Base-by-base conservation (phyloP, 1,140 invertebrate species). In the Delia radicum region DNA sequence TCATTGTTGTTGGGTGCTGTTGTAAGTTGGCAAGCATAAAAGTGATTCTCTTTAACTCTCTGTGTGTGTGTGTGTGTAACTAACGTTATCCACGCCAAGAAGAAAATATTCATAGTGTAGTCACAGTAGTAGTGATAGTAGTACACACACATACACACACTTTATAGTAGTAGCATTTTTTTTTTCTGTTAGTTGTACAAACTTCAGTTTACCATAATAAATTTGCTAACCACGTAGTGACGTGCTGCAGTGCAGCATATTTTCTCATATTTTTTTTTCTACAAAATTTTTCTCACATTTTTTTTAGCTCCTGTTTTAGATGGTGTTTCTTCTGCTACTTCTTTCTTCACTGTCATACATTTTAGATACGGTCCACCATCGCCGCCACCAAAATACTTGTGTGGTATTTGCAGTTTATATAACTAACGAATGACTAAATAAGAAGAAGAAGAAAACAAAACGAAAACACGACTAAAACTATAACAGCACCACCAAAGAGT, bases 161-260 rank as follows among this genome's bases (percentile, higher is more conserved):
- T 37, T 37, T 37, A 37, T 37, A 37, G 13, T n/a, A 37, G 8
- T 10, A 37, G 33, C 26, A 10, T 18, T 21, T 69, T 33, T n/a
- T 33, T 69, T 31, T 24, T 33, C 15, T 33, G 18, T n/a, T 69
- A 31, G 65, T 33, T 24, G 81, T 82, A 82, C 29, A 33, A 69
- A 69, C 84, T 84, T 84, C 82, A 82, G 82, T 84, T 84, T 84
- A 37, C 84, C 82, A 84, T 84, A 84, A 84, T 84, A 84, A 84
- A 84, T 84, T 84, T 84, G 82, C 81, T 84, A 84, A 84, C 82
- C 82, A 84, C 82, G 82, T 84, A 84, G 80, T 84, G 82, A 82
- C 80, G 80, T 79, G 74, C 74, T 75, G 75, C 76, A 76, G 46
- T 72, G 75, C 55, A 71, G 55, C 71, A 69, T 46, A 48, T 73